phyloP scores from a whole-genome alignment of 1,140 invertebrate genomes.

The Octopus bimaculoides region DNA sequence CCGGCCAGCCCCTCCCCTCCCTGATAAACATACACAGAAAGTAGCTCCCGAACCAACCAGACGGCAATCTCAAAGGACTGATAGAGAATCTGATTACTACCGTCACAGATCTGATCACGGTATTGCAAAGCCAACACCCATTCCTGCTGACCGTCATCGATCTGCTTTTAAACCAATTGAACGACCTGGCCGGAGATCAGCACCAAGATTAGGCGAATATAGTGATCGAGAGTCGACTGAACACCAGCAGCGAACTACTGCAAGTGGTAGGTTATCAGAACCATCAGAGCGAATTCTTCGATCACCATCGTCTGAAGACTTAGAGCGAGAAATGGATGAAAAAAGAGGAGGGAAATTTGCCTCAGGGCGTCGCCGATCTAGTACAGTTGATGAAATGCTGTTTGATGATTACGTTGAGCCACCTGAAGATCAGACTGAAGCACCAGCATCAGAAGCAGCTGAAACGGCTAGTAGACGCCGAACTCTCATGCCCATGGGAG shows the following conservation, averaged over 20 bases:
- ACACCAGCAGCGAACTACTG: not conserved
- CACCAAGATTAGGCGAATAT: conserved; percentile 1
- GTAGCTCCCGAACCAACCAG: not conserved
- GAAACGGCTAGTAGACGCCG: not conserved
- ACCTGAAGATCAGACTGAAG: conserved; percentile 14
- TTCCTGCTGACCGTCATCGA: conserved; percentile 4
- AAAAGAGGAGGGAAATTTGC: conserved; percentile 38
- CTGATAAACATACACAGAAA: conserved; percentile 1
- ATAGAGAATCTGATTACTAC: conserved; percentile 2
- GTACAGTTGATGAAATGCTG: conserved; percentile 52
- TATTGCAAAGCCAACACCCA: conserved; percentile 1
- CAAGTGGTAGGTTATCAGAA: not conserved
- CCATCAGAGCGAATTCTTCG: not conserved
- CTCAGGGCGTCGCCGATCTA: conserved; percentile 40
- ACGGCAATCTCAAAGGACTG: not conserved
- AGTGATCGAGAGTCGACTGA: not conserved
- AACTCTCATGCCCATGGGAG: conserved; percentile 36
- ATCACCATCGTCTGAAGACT: not conserved
- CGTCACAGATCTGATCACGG: not conserved
- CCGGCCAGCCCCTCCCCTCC: not conserved
- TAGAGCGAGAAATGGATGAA: not conserved
- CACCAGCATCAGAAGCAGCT: not conserved
- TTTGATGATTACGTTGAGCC: conserved; percentile 50
- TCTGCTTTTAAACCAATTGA: conserved; percentile 7
- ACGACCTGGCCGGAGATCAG: not conserved